Base-by-base conservation (phyloP, 1,140 invertebrate species). In the Brachionus plicatilis region DNA sequence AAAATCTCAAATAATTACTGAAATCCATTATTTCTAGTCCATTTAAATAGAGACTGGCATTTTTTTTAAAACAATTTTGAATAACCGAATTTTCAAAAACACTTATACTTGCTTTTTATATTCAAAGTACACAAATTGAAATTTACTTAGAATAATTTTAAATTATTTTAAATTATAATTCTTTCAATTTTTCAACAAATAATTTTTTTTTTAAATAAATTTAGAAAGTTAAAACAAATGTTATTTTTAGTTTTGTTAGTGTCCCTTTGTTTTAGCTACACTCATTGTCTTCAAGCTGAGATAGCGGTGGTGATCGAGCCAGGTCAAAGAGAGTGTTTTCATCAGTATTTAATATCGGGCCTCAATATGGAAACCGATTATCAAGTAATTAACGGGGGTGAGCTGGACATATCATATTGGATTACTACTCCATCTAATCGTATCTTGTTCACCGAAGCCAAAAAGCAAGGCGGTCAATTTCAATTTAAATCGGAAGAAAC, bases 371-470 rank as follows among this genome's bases (percentile, higher is more conserved):
- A 68, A 56, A 50, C 60, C 14, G 82, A 83, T 37, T 83, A 83
- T 14, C 87, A 93, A 92, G 92, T 94, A 0, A 94, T 94, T 86
- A 93, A 94, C 87, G 93, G 94, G 27, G 94, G 93, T 0, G 93
- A 94, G 85, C 88, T 94, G 85, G 93, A 94, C 87, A 93, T 94
- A n/a, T 93, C 92, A 37, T 94, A 94, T 88, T 90, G 91, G 70
- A 85, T 94, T 29, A 86, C 91, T 0, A 92, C 92, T 56, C 93
- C 93, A 8, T 90, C 90, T 47, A 92, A 92, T 5, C 87, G 91
- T 84, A 90, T 93, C 3, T 87, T 94, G 3, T 90, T 93, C 0
- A 91, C 92, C 1, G 93, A 94, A 86, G 92, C 91, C 85, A 93
- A 93, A 86, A 93, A 93, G 88, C 90, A 92, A 3, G 93, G 94